Conservation (phyloP, 2,113 vertebrate species). For the Entelurus aequoreus region DNA sequence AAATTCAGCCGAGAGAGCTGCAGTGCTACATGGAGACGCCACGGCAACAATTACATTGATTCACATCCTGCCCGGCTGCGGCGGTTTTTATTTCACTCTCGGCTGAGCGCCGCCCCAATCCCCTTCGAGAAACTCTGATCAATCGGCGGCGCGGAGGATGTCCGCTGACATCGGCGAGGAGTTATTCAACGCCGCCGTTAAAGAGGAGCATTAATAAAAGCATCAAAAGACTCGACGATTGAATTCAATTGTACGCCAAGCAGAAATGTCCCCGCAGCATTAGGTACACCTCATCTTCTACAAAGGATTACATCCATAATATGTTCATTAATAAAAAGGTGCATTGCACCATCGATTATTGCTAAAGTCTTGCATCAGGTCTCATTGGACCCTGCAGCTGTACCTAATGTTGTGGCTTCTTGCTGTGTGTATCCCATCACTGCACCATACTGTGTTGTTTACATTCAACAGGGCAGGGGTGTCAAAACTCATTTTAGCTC, state of each 20-base stretch:
- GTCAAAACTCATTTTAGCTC: too few relatives aligned
- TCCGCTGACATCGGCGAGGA: constrained; percentile 23
- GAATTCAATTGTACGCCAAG: constrained; percentile 21
- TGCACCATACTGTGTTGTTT: neutral
- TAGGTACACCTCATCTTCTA: neutral
- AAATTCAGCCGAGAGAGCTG: constrained; percentile 15
- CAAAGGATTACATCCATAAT: neutral
- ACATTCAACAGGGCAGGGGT: neutral
- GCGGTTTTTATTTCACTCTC: constrained; percentile 5
- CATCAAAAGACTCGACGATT: constrained; percentile 23
- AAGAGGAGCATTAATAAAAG: constrained; percentile 35
- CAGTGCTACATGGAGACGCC: neutral
- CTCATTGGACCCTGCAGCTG: neutral
- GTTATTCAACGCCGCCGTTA: constrained; percentile 42
- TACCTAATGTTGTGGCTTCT: neutral
- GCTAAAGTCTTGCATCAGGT: neutral
- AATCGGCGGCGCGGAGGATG: constrained; percentile 21
- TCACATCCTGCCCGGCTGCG: constrained; percentile 4
- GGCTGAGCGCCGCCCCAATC: neutral
- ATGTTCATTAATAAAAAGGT: too few relatives aligned
- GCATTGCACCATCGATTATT: too few relatives aligned
- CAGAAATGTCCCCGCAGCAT: neutral
- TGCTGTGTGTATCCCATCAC: neutral
- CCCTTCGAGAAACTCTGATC: constrained; percentile 22
- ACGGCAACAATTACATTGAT: constrained; percentile 12